Conservation (phyloP, 2,113 vertebrate species). For the Chaetops frenatus region DNA sequence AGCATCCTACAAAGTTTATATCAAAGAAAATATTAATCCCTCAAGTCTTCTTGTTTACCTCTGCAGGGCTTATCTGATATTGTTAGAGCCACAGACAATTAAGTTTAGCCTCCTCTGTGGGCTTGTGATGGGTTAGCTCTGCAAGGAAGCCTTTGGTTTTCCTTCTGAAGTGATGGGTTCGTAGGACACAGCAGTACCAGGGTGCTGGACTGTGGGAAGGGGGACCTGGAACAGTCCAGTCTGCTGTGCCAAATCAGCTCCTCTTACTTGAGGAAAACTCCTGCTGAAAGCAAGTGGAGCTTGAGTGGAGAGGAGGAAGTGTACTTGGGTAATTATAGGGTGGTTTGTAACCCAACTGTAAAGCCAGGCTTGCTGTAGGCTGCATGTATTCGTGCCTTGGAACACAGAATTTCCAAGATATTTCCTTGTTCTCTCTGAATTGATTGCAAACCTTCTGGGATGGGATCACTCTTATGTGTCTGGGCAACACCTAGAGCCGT, state of each 20-base stretch:
- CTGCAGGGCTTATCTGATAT: conserved; percentile 15
- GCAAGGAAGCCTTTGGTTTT: background rate
- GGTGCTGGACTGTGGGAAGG: background rate
- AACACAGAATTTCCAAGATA: background rate
- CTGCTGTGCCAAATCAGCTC: background rate
- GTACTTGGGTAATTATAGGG: background rate
- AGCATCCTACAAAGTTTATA: conserved; percentile 51
- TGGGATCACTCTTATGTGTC: background rate
- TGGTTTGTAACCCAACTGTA: background rate
- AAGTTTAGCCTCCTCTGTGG: background rate
- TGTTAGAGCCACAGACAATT: conserved; percentile 25
- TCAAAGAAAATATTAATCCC: conserved; percentile 63
- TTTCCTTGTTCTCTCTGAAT: background rate
- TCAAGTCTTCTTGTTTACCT: conserved; percentile 37
- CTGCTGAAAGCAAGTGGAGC: background rate
- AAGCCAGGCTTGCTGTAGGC: background rate
- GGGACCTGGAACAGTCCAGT: background rate
- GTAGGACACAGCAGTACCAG: background rate
- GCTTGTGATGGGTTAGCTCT: background rate
- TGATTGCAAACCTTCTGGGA: background rate
- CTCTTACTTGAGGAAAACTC: background rate
- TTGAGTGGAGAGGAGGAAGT: background rate
- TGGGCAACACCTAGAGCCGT: background rate
- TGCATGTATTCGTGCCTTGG: background rate
- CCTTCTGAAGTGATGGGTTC: background rate